Evolutionary conservation across 2,113 vertebrate species (phyloP).

Genomic region (Thalassarche chlororhynchos): DNA sequence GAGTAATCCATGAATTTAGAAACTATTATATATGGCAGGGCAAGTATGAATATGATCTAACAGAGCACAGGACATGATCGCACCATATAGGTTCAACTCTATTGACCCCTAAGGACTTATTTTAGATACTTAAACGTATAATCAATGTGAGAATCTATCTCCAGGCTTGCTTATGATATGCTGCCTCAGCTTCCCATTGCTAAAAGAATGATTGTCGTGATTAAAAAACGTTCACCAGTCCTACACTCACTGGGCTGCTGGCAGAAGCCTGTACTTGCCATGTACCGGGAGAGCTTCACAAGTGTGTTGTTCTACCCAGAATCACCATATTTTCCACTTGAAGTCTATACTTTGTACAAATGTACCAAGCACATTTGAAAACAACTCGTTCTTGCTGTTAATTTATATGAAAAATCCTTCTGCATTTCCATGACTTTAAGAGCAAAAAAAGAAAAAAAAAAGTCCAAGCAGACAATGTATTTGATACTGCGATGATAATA

Average conservation of each 20-base stretch:
- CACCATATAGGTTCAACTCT: not conserved
- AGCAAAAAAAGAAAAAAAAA: not conserved
- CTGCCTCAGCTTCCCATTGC: not conserved
- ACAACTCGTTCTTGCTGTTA: constrained; percentile 1
- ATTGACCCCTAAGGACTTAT: not conserved
- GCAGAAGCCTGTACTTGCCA: not conserved
- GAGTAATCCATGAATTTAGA: not conserved
- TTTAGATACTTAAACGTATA: not conserved
- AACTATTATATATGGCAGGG: not conserved
- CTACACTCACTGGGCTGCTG: not conserved
- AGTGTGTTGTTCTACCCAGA: not conserved
- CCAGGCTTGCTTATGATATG: not conserved
- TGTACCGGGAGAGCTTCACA: not conserved
- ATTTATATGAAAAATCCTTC: not conserved
- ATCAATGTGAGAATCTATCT: not conserved
- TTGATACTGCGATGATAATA: not conserved
- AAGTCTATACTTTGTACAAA: not conserved
- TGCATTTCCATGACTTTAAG: not conserved
- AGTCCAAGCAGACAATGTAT: not conserved
- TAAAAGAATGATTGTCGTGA: not conserved
- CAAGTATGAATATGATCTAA: not conserved
- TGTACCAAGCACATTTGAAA: not conserved
- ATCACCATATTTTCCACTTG: not conserved
- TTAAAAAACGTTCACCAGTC: not conserved
- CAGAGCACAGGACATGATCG: not conserved